Conservation (phyloP, 2,113 vertebrate species). For the Brienomyrus longianalis region DNA sequence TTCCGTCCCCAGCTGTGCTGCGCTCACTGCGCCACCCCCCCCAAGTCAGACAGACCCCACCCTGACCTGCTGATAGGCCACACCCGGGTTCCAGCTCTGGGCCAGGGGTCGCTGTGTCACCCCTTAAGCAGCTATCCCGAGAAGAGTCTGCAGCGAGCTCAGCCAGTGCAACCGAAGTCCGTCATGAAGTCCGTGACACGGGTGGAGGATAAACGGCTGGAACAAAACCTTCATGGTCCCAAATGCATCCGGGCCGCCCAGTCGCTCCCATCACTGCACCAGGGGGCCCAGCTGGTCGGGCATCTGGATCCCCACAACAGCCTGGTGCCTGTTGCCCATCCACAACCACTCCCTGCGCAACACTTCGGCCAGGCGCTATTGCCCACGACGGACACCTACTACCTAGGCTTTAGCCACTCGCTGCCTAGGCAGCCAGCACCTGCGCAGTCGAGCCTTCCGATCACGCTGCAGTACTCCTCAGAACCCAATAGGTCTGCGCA, state of each 20-base stretch:
- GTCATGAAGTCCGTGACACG: slow-evolving; percentile 41
- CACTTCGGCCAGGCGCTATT: slow-evolving; percentile 40
- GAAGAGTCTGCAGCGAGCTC: slow-evolving; percentile 59
- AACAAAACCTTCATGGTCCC: slow-evolving; percentile 54
- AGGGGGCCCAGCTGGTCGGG: slow-evolving; percentile 41
- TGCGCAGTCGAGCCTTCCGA: not conserved
- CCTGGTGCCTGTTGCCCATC: not conserved
- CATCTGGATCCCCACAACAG: slow-evolving; percentile 44
- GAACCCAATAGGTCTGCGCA: slow-evolving; percentile 57
- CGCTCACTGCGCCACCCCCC: slow-evolving; percentile 61
- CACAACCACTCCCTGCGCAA: not conserved
- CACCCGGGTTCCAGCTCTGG: slow-evolving; percentile 44
- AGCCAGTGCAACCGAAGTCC: slow-evolving; percentile 43
- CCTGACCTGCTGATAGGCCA: slow-evolving; percentile 35
- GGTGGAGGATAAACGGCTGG: slow-evolving; percentile 56
- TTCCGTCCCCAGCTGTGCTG: slow-evolving; percentile 70
- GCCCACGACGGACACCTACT: slow-evolving; percentile 37
- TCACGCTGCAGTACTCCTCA: slow-evolving; percentile 27
- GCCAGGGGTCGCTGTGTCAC: slow-evolving; percentile 49
- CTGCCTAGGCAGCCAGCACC: not conserved
- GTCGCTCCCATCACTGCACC: slow-evolving; percentile 42
- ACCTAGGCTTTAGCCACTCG: slow-evolving; percentile 37
- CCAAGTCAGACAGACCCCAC: slow-evolving; percentile 47
- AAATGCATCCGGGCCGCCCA: slow-evolving; percentile 44
- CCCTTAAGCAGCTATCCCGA: slow-evolving; percentile 37